Evolutionary conservation across 2,888 invertebrate species (phyloP), one percentile per base, ranked within the genome.

Genomic region (Ecliptopera silaceata): DNA sequence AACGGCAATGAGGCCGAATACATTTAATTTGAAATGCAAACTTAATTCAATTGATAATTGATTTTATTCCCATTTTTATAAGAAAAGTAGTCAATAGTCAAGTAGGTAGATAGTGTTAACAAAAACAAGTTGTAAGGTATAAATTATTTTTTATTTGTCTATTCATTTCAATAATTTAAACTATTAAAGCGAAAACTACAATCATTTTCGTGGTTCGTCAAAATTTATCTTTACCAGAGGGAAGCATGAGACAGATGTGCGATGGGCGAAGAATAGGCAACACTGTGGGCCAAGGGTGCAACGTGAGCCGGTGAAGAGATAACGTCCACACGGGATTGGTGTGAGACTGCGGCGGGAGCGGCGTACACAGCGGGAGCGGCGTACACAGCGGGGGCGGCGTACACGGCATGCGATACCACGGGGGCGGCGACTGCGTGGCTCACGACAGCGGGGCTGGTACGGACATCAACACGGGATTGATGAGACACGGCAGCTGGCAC

Each of bases 141-240:
- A 50, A 74, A 73, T 78, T 74, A 71, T 68, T 65, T 47, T 68
- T 66, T 73, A 71, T 72, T 80, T 82, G 84, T 86, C 85, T 86
- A 84, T 84, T 86, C 82, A 80, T 83, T 82, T 84, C 66, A 79
- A 80, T 76, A 73, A 69, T 66, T 48, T 46, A 22, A 57, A 62
- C 58, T 70, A 78, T 75, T 73, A 82, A 85, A 86, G 83, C 74
- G 77, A 85, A 87, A 84, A 87, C 84, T 85, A 86, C 85, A 79
- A 74, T 61, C 5, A 64, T 63, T 61, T 63, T 59, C 56, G 52
- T 61, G 59, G 55, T 75, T 77, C 77, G 77, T 82, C 74, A 77
- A 82, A 80, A 65, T 70, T 69, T 72, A 68, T 70, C 71, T 75
- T 84, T 67, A 85, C 82, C 84, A 86, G 45, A 74, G 75, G 22